Conservation (phyloP, 1,140 invertebrate species). For the Formica selysi region DNA sequence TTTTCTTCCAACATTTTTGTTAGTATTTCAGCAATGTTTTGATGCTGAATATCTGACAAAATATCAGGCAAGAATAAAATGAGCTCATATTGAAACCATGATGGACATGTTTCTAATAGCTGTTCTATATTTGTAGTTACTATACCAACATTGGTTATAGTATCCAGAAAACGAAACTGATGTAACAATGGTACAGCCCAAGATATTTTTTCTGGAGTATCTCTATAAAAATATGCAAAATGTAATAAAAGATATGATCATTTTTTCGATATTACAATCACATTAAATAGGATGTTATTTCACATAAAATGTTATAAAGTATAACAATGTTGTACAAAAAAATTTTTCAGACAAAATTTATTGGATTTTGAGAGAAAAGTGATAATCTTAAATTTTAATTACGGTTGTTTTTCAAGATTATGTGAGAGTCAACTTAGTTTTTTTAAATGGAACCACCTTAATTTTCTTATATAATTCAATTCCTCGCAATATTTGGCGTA, state of each 20-base stretch:
- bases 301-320: too few species aligned
- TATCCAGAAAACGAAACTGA: slow-evolving; percentile 83
- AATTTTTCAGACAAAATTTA: too few species aligned
- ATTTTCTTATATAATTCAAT: too few species aligned
- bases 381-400: too few species aligned
- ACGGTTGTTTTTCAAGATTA: too few species aligned
- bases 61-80: slow-evolving; percentile 83
- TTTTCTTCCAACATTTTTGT: slow-evolving; percentile 80
- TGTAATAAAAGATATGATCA: slow-evolving; percentile 12
- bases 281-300: too few species aligned
- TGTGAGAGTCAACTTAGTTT: too few species aligned
- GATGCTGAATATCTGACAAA: slow-evolving; percentile 81
- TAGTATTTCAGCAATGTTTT: slow-evolving; percentile 79
- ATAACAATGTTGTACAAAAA: too few species aligned
- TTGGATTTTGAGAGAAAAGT: too few species aligned
- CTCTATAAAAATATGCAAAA: slow-evolving; percentile 68
- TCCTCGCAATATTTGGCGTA: too few species aligned
- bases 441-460: too few species aligned
- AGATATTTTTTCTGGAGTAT: slow-evolving; percentile 76
- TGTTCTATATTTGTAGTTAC: slow-evolving; percentile 79
- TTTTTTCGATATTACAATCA: slow-evolving; percentile 19
- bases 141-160: slow-evolving; percentile 74
- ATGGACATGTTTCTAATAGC: slow-evolving; percentile 80
- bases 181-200: slow-evolving; percentile 80
- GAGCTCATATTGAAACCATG: slow-evolving; percentile 83